Evolutionary conservation across 2,797 vertebrate genomes (phyloP).

Genomic region (Pempheris klunzingeri): DNA sequence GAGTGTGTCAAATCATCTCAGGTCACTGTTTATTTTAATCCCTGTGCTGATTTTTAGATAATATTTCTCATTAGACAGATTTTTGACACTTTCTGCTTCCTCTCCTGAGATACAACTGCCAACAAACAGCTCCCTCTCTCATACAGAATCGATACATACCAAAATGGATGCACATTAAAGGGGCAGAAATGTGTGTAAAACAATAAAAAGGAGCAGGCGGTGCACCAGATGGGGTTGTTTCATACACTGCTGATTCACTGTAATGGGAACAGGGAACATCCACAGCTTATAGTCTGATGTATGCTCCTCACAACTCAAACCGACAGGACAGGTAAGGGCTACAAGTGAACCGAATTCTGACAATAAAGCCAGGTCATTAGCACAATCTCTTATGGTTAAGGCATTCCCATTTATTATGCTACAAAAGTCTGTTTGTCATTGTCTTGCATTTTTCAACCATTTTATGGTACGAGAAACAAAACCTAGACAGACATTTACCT

Average conservation of each 20-base stretch:
- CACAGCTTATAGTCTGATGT: constrained; percentile 67
- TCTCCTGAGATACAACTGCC: constrained; percentile 12
- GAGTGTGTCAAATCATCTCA: constrained; percentile 35
- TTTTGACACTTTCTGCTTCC: neutral
- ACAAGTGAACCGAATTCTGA: constrained; percentile 17
- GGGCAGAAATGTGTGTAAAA: constrained; percentile 30
- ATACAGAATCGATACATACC: constrained; percentile 47
- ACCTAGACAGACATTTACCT: constrained; percentile 19
- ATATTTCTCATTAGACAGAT: neutral
- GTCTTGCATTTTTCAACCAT: neutral
- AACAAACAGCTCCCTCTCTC: constrained; percentile 16
- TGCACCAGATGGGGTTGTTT: constrained; percentile 70
- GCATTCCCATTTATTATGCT: constrained; percentile 5
- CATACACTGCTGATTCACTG: constrained; percentile 67
- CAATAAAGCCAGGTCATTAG: constrained; percentile 35
- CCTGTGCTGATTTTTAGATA: constrained; percentile 1
- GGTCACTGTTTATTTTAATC: constrained; percentile 27
- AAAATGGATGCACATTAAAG: constrained; percentile 48
- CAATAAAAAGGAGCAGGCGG: constrained; percentile 55
- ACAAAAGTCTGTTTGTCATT: constrained; percentile 1
- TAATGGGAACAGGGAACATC: constrained; percentile 62
- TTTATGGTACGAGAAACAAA: neutral
- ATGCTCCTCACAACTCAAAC: constrained; percentile 70
- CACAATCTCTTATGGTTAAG: constrained; percentile 8
- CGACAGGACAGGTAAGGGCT: constrained; percentile 59